Evolutionary conservation across 2,888 invertebrate species (phyloP).

Genomic region (Argyresthia goedartella): DNA sequence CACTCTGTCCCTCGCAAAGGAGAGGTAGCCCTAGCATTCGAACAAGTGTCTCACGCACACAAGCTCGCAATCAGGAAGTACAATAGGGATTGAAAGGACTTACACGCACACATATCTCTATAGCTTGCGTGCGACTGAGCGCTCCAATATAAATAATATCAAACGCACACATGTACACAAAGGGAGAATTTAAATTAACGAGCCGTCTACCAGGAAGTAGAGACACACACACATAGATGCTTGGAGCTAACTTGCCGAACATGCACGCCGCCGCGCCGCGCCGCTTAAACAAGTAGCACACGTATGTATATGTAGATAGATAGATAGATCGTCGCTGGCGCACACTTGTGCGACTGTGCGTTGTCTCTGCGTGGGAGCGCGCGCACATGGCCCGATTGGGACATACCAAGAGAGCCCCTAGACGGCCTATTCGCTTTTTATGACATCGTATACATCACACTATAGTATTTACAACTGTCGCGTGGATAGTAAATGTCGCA

Average conservation of each 20-base stretch:
- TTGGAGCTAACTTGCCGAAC: conserved; percentile 10
- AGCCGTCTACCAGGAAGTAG: conserved; percentile 70
- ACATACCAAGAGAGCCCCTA: conserved; percentile 59
- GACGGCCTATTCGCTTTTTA: conserved; percentile 59
- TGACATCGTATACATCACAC: neutral
- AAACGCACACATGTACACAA: conserved; percentile 63
- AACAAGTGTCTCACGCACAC: conserved; percentile 70
- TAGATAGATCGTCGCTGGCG: conserved; percentile 55
- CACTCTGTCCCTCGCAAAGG: conserved; percentile 65
- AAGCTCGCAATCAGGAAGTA: conserved; percentile 59
- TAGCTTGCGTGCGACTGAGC: conserved; percentile 12
- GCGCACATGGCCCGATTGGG: conserved; percentile 68
- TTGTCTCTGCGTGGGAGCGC: conserved; percentile 65
- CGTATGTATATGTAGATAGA: conserved; percentile 16
- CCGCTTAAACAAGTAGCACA: conserved; percentile 11
- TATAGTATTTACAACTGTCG: conserved; percentile 4
- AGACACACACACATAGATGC: conserved; percentile 36
- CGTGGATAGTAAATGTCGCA: conserved; percentile 8
- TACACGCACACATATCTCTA: conserved; percentile 49
- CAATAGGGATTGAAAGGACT: conserved; percentile 67
- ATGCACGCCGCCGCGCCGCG: conserved; percentile 44
- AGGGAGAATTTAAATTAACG: conserved; percentile 63
- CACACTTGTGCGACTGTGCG: conserved; percentile 61
- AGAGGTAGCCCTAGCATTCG: conserved; percentile 68
- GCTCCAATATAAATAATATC: conserved; percentile 60